Conservation (phyloP, 2,797 vertebrate species). For the Anguilla obscura region DNA sequence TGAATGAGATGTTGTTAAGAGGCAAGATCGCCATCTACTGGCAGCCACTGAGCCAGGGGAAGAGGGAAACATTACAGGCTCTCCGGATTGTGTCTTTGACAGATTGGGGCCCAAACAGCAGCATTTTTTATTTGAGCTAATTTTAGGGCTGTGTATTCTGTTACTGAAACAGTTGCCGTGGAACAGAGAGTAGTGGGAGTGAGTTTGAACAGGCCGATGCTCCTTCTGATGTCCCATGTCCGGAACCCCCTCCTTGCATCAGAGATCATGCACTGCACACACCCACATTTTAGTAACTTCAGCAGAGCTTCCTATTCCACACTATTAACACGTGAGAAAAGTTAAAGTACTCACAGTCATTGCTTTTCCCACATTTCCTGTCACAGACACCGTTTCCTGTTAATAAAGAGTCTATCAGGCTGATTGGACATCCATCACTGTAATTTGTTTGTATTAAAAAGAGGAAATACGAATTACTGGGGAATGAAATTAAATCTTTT, state of each 20-base stretch:
- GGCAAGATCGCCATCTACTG: conserved; percentile 77
- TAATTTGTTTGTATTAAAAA: conserved; percentile 62
- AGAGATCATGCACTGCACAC: conserved; percentile 51
- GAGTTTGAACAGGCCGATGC: not conserved
- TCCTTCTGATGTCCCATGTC: not conserved
- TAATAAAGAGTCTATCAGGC: conserved; percentile 79
- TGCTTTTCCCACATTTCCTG: conserved; percentile 71
- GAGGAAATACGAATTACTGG: conserved; percentile 75
- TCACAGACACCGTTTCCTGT: conserved; percentile 67
- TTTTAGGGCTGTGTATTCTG: not conserved
- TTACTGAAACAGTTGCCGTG: not conserved
- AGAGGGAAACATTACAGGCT: not conserved
- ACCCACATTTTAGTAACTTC: conserved; percentile 61
- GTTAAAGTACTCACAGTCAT: conserved; percentile 62
- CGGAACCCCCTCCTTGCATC: not conserved
- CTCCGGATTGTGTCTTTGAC: not conserved
- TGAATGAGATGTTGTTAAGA: conserved; percentile 59
- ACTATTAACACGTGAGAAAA: conserved; percentile 58
- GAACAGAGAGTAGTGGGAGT: not conserved
- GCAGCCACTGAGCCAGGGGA: conserved; percentile 34
- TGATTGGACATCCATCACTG: conserved; percentile 81
- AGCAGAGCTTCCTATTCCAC: conserved; percentile 38
- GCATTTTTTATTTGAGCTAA: not conserved
- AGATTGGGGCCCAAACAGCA: not conserved
- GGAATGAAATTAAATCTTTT: conserved; percentile 80